Evolutionary conservation across 2,797 vertebrate species (phyloP).

Genomic region (Peromyscus eremicus): DNA sequence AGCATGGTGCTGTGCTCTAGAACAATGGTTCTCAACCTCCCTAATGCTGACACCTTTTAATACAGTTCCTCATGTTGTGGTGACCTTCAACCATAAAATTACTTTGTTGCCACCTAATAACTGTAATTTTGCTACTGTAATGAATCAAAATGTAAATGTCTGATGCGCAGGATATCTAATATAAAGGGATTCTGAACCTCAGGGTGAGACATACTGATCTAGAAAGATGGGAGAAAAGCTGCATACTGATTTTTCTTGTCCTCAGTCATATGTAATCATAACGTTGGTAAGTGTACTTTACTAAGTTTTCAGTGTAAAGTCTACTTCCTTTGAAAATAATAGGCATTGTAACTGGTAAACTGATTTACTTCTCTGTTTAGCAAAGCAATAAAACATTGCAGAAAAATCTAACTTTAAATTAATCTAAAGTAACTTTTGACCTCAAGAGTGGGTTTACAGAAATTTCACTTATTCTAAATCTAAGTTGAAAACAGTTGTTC

Average conservation of each 20-base stretch:
- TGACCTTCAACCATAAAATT: neutral
- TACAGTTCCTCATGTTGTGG: neutral
- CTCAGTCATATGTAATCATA: neutral
- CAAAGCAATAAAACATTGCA: neutral
- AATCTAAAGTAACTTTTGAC: neutral
- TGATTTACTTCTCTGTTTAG: neutral
- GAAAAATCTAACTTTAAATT: neutral
- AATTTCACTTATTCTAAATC: slow-evolving; percentile 8
- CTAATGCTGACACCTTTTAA: neutral
- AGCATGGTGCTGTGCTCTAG: neutral
- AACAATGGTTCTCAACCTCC: neutral
- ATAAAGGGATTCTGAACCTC: neutral
- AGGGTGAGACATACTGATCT: neutral
- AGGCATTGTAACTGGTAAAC: neutral
- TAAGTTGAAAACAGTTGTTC: neutral
- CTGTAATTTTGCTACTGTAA: neutral
- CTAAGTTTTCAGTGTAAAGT: neutral
- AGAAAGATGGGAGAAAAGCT: neutral
- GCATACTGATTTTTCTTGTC: neutral
- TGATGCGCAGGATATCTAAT: neutral
- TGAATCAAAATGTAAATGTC: neutral
- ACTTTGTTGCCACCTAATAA: neutral
- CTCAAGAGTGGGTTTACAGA: neutral
- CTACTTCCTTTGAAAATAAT: neutral
- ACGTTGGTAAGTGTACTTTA: neutral